A percentile compares a stretch with the other conserved stretches of the same genome.
phyloP scores from a whole-genome alignment of 2,888 invertebrate species.

The Ichneumon xanthorius region DNA sequence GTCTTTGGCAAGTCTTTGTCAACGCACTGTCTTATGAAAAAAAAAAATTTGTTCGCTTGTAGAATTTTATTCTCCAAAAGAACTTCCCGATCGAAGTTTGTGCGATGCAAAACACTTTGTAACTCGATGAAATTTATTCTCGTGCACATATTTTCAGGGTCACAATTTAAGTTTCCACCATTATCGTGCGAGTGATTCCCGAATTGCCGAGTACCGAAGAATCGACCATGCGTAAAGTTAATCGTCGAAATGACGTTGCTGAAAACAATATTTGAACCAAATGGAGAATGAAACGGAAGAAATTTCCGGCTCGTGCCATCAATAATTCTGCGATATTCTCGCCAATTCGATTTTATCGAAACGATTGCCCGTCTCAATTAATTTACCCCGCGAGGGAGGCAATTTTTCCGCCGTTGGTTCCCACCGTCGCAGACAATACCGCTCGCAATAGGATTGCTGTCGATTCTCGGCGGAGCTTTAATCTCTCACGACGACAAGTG shows the following conservation, averaged over 20 bases:
- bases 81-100: no score
- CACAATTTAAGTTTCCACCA: no score
- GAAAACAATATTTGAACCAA: not conserved
- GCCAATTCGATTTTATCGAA: slow-evolving; percentile 17
- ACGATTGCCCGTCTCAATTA: slow-evolving; percentile 5
- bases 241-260: not conserved
- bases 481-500: slow-evolving; percentile 40
- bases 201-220: no score
- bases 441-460: slow-evolving; percentile 8
- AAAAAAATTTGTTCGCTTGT: no score
- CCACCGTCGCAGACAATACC: not conserved
- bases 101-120: no score
- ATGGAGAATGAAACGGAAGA: not conserved
- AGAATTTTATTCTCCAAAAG: no score
- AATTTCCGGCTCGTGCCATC: not conserved
- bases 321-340: slow-evolving; percentile 14
- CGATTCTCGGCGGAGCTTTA: slow-evolving; percentile 32
- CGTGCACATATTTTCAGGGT: no score
- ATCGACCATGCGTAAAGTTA: no score
- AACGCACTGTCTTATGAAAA: no score
- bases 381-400: not conserved
- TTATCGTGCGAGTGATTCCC: no score
- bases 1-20: no score
- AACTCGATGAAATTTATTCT: no score
- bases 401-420: slow-evolving; percentile 25